phyloP scores from a whole-genome alignment of 2,113 vertebrate species.

The Herpetotheres cachinnans region DNA sequence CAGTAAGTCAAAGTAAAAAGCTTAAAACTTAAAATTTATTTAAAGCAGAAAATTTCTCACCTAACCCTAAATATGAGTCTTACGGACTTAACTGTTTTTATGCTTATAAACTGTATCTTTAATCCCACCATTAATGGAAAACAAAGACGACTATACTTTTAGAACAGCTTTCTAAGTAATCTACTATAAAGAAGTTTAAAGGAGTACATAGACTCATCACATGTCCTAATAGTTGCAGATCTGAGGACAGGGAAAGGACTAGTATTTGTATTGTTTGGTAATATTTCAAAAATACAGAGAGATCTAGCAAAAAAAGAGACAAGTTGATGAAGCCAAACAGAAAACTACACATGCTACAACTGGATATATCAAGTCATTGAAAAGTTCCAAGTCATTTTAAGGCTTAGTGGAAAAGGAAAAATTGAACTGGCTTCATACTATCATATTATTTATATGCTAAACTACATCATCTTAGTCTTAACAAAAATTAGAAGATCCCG shows the following conservation, averaged over 20 bases:
- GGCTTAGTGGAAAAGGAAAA: not conserved
- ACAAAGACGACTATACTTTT: not conserved
- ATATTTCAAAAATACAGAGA: not conserved
- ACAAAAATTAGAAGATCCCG: not conserved
- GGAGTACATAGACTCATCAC: not conserved
- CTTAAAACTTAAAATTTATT: not conserved
- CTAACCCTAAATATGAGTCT: not conserved
- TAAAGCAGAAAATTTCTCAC: not conserved
- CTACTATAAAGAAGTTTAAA: not conserved
- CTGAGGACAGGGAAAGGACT: not conserved
- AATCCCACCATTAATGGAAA: not conserved
- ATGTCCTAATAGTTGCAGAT: not conserved
- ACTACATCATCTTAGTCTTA: not conserved
- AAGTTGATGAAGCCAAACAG: not conserved
- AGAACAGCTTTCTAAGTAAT: not conserved
- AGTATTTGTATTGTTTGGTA: not conserved
- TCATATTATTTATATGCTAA: not conserved
- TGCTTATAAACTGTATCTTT: not conserved
- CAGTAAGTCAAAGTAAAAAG: not conserved
- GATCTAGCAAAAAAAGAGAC: too few relatives aligned
- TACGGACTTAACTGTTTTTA: not conserved
- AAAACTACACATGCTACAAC: not conserved
- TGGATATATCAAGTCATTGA: not conserved
- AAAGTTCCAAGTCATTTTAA: not conserved
- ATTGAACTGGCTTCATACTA: not conserved